Evolutionary conservation across 2,888 invertebrate species (phyloP), one percentile per base, ranked within the genome.

Genomic region (Hofmannophila pseudospretella): DNA sequence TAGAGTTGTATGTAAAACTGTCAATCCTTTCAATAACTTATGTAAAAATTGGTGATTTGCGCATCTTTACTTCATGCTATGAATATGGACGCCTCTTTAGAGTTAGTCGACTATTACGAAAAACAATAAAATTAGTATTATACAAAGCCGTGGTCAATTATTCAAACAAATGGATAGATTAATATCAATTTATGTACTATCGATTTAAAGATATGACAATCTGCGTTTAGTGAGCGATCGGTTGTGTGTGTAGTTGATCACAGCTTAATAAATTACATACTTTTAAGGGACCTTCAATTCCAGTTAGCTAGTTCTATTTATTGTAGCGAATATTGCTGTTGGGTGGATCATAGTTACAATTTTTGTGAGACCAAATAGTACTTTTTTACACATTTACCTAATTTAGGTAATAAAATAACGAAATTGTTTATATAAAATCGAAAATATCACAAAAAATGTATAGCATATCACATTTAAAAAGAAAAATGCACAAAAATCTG

Each of bases 271-370:
- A 76, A 74, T 72, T 80, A 80, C 75, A 79, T 86, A 86, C 82
- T 85, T 84, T 77, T 85, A 85, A 85, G 86, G 86, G 85, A 85
- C 86, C 85, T 85, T 82, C 72, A 85, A 84, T 85, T 85, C 85
- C 85, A 84, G 69, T 84, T 85, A 85, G 84, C 73, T 85, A 84
- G 81, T 78, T 82, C 78, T 82, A 84, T 79, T 76, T 81, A 82
- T 80, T 82, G 82, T 86, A 85, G 81, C 74, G 52, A 70, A 73
- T 73, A 75, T 72, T 67, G 64, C 75, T 67, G 42, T 72, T 72
- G 73, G 79, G 67, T 76, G 81, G 74, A 79, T 79, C 80, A 70
- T 65, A 58, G 51, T 54, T 60, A 55, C 54, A 68, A 65, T 73
- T 78, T 78, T 78, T 77, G 71, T 72, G 52, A 65, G 85, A 86